phyloP scores from a whole-genome alignment of 1,140 invertebrate species.

The Philopotamus ludificatus region DNA sequence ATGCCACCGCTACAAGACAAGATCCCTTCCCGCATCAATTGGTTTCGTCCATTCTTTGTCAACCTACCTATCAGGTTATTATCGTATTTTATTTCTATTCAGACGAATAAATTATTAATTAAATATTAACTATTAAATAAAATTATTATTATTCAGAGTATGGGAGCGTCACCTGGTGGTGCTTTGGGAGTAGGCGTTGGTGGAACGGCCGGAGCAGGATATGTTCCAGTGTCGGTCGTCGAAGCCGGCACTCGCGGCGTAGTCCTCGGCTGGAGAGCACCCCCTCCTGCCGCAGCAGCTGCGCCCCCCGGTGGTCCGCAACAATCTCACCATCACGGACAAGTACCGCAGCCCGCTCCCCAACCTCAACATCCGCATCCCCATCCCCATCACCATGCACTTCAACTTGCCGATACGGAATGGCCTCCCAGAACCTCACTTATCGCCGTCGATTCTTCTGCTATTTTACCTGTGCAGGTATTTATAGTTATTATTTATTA shows the following conservation, averaged over 20 bases:
- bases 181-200: constrained; percentile 20
- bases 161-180: constrained; percentile 39
- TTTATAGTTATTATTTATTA: neutral
- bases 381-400: constrained; percentile 26
- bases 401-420: constrained; percentile 23
- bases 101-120: neutral
- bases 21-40: constrained; percentile 83
- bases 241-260: constrained; percentile 40
- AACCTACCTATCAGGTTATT: constrained; percentile 77
- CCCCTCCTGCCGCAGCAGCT: constrained; percentile 47
- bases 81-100: constrained; percentile 1
- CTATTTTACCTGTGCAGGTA: constrained; percentile 40
- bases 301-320: constrained; percentile 46
- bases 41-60: constrained; percentile 89
- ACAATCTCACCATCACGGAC: constrained; percentile 36
- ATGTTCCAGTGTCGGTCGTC: constrained; percentile 41
- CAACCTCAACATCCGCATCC: constrained; percentile 16
- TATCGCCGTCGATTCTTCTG: constrained; percentile 38
- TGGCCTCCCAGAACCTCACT: constrained; percentile 36
- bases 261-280: constrained; percentile 53
- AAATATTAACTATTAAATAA: too few relatives aligned
- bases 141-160: constrained; percentile 29
- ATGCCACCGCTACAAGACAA: constrained; percentile 58
- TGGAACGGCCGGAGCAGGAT: constrained; percentile 42
- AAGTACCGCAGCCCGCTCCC: constrained; percentile 44